Conservation (phyloP, 2,113 vertebrate genomes). For the Chaenogobius annularis region DNA sequence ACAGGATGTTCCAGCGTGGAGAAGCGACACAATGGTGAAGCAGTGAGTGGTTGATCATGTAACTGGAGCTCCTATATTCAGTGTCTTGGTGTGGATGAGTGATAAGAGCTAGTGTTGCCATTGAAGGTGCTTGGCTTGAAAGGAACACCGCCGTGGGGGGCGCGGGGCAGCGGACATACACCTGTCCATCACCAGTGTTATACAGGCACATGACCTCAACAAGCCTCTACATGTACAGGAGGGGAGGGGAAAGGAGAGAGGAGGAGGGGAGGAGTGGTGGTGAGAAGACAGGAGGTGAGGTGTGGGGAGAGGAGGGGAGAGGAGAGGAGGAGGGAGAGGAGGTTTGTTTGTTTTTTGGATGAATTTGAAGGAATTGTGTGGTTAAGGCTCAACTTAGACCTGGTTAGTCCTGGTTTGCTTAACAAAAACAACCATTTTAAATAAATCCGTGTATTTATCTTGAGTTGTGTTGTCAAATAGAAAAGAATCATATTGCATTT, state of each 20-base stretch:
- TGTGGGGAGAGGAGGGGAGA: no score
- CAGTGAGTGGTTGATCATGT: constrained; percentile 40
- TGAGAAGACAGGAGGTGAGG: no score
- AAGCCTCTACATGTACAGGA: constrained; percentile 4
- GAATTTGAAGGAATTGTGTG: no score
- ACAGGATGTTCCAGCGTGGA: constrained; percentile 38
- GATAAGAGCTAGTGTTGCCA: constrained; percentile 54
- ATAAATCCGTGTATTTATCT: no score
- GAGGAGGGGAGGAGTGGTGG: no score
- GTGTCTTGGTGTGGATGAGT: constrained; percentile 66
- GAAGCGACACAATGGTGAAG: constrained; percentile 47
- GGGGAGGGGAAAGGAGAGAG: neutral
- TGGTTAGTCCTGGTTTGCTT: no score
- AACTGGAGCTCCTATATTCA: constrained; percentile 73
- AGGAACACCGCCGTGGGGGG: constrained; percentile 55
- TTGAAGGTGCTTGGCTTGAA: constrained; percentile 50
- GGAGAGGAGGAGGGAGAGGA: no score
- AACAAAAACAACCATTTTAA: no score
- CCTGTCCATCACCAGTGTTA: constrained; percentile 42
- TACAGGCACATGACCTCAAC: constrained; percentile 32
- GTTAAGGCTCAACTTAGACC: no score
- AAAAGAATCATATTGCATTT: no score
- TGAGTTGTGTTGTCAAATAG: no score
- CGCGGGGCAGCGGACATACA: constrained; percentile 25
- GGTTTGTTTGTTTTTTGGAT: no score